Percentiles rank a stretch among this genome's conserved stretches.
These are phyloP conservation scores for Rhynchomys soricoides DNA, from an alignment of 2,113 vertebrate species.

Conservation along the genomic window DNA sequence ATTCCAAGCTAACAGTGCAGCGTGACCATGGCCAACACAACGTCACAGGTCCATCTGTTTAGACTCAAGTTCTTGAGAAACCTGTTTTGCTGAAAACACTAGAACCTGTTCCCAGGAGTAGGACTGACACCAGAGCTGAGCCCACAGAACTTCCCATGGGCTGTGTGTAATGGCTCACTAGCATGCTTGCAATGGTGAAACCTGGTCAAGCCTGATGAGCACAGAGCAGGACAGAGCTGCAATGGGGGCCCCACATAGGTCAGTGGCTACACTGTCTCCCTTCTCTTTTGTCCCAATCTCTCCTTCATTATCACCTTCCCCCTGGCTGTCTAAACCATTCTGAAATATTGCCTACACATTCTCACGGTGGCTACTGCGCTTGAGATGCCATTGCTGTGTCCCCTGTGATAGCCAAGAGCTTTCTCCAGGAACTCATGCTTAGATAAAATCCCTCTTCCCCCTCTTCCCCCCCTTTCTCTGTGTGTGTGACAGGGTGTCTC, in stretches of 20 bases:
- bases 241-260: neutral
- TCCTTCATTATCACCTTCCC: neutral
- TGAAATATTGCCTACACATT: neutral
- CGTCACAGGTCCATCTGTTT: neutral
- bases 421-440: neutral
- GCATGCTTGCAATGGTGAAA: neutral
- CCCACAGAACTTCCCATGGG: neutral
- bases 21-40: neutral
- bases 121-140: neutral
- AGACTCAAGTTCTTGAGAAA: neutral
- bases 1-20: neutral
- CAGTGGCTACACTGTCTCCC: neutral
- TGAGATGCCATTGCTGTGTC: neutral
- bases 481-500: too few relatives aligned
- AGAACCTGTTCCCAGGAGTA: neutral
- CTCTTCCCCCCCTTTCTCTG: too few relatives aligned
- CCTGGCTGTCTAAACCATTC: neutral
- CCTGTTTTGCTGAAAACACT: neutral
- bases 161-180: too few relatives aligned
- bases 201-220: neutral
- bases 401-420: neutral
- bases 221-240: neutral
- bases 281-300: neutral
- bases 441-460: neutral
- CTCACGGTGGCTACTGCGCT: too few relatives aligned